These are phyloP conservation scores for Cenopis cana DNA, from an alignment of 2,888 invertebrate species.

Conservation along the genomic window DNA sequence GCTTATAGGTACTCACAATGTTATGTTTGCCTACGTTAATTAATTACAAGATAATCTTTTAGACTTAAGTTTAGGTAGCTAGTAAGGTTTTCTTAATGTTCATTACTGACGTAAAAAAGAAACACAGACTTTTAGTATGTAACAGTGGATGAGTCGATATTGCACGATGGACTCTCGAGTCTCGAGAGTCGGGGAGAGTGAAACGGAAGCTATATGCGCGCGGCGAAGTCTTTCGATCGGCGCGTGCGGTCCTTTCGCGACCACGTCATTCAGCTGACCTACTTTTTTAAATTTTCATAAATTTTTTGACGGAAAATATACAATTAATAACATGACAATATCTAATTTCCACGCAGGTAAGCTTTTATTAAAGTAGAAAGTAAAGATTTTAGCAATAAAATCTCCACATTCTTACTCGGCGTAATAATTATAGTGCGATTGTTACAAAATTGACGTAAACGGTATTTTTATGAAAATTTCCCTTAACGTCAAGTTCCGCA, in stretches of 20 bases:
- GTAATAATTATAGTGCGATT: slow-evolving; percentile 1
- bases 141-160: not conserved
- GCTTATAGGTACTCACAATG: no score
- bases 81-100: no score
- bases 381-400: not conserved
- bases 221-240: slow-evolving; percentile 25
- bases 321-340: not conserved
- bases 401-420: not conserved
- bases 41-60: no score
- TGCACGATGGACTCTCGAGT: not conserved
- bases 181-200: not conserved
- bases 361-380: no score
- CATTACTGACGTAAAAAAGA: no score
- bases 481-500: slow-evolving; percentile 25
- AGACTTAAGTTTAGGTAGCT: no score
- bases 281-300: slow-evolving; percentile 22
- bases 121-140: no score
- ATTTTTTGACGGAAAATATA: not conserved
- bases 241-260: slow-evolving; percentile 42
- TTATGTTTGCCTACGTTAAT: no score
- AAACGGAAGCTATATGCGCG: slow-evolving; percentile 26
- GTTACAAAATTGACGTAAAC: slow-evolving; percentile 17
- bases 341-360: no score
- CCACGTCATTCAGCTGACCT: slow-evolving; percentile 37
- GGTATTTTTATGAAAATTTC: slow-evolving; percentile 30